Base-by-base conservation (phyloP, 2,797 vertebrate species). In the Mormyrops boulengeri region DNA sequence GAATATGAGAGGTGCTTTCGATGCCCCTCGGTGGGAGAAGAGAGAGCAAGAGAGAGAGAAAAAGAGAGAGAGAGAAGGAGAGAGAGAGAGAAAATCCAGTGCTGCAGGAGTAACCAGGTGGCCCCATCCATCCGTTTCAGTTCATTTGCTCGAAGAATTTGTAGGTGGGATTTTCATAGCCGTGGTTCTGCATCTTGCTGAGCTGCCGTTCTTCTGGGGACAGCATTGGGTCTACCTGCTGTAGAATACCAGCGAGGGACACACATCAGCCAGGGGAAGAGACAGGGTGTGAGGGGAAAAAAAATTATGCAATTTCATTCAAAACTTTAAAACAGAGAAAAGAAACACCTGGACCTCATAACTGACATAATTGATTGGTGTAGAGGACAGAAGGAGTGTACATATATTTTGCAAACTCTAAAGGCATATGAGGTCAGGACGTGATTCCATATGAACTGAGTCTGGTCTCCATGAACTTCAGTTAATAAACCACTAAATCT, bases 161-260 rank as follows among this genome's bases (percentile, higher is more conserved):
- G 94, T 97, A 97, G 88, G 96, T 96, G 82, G 96, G 96, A 91
- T 97, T 97, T 92, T 97, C 96, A 0, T 97, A 97, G 92, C 96
- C 96, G 0, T 97, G 96, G 89, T 95, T 97, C 93, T 98, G 98
- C 95, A 98, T 97, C 95, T 98, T 98, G 92, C 95, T 97, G 90
- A 98, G 96, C 94, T 98, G 97, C 89, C 96, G 95, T 87, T 97
- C 96, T 91, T 97, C 96, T 0, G 96, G 95, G 90, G 94, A 96
- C 88, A 96, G 92, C 95, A 96, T 96, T 73, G 96, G 96, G 91
- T 97, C 96, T 88, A 97, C 96, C 96, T 97, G 94, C 90, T 90
- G 88, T 11, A 89, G 91, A 88, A 22, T 5, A 4, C 19, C 1
- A 44, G 44, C 17, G 19, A 49, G 17, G 0, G 38, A 22, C 3